Percentiles rank a stretch among this genome's conserved stretches.
These are phyloP conservation scores for Thunnus albacares DNA, from an alignment of 2,797 vertebrate genomes.

Conservation along the genomic window DNA sequence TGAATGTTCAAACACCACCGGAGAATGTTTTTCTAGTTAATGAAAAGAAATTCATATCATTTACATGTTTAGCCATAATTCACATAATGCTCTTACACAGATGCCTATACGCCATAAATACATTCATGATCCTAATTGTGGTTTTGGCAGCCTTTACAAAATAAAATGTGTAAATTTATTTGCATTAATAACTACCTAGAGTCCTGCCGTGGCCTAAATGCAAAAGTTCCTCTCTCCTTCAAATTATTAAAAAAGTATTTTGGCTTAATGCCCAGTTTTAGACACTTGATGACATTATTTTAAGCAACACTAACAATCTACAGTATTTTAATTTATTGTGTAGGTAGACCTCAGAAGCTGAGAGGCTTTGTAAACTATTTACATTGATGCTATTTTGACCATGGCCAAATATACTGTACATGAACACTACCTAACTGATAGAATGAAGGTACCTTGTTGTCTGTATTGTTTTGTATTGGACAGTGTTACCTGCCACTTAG, in stretches of 20 bases:
- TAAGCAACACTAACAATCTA: slow-evolving; percentile 55
- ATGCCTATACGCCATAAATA: slow-evolving; percentile 55
- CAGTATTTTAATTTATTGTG: slow-evolving; percentile 68
- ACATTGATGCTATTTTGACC: slow-evolving; percentile 51
- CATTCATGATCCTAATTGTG: slow-evolving; percentile 44
- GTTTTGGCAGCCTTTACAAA: slow-evolving; percentile 55
- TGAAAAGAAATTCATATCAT: slow-evolving; percentile 21
- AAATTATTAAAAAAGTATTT: slow-evolving; percentile 37
- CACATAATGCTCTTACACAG: slow-evolving; percentile 52
- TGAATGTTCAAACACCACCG: slow-evolving; percentile 60
- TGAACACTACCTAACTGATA: slow-evolving; percentile 66
- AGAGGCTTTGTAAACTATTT: slow-evolving; percentile 64
- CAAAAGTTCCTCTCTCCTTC: slow-evolving; percentile 26
- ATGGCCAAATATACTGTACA: slow-evolving; percentile 60
- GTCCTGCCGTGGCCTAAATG: slow-evolving; percentile 37
- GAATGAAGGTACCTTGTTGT: slow-evolving; percentile 63
- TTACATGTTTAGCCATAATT: slow-evolving; percentile 48
- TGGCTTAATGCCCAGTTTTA: slow-evolving; percentile 41
- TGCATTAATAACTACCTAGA: slow-evolving; percentile 47
- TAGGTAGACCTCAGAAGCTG: slow-evolving; percentile 42
- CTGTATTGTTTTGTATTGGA: slow-evolving; percentile 63
- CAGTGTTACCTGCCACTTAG: slow-evolving; percentile 56
- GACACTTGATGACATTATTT: slow-evolving; percentile 35
- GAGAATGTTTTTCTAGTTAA: slow-evolving; percentile 55
- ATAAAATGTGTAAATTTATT: slow-evolving; percentile 56